Percentiles rank a stretch among this genome's conserved stretches.
These are phyloP conservation scores for Strix uralensis DNA, from an alignment of 2,113 vertebrate species.

Conservation along the genomic window DNA sequence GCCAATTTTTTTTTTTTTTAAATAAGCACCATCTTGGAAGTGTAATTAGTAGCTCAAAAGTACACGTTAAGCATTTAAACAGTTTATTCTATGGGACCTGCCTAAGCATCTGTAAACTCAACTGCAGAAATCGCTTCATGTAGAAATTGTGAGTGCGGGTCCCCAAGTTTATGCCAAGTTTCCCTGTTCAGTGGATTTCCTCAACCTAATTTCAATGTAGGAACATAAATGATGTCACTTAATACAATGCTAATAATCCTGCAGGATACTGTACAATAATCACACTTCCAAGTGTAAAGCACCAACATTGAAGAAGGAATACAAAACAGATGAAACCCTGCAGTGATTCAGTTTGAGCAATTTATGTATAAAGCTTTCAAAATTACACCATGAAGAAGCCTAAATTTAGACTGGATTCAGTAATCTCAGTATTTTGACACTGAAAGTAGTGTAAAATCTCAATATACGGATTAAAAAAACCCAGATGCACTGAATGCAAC, in stretches of 20 bases:
- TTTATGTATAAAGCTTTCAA: background rate
- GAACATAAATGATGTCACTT: slow-evolving; percentile 10
- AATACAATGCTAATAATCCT: slow-evolving; percentile 18
- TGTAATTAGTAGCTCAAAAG: slow-evolving; percentile 40
- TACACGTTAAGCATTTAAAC: slow-evolving; percentile 22
- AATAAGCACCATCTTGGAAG: slow-evolving; percentile 32
- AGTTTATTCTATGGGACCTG: slow-evolving; percentile 22
- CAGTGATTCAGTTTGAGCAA: slow-evolving; percentile 4
- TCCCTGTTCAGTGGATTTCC: background rate
- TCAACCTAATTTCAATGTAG: background rate
- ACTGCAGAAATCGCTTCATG: background rate
- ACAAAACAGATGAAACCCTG: slow-evolving; percentile 19
- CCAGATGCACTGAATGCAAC: background rate
- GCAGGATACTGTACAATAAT: background rate
- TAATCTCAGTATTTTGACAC: background rate
- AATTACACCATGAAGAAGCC: background rate
- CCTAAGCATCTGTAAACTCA: slow-evolving; percentile 19
- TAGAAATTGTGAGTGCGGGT: background rate
- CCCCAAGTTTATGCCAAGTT: background rate
- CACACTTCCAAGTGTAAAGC: slow-evolving; percentile 22
- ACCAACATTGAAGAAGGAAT: background rate
- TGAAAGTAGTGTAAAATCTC: background rate
- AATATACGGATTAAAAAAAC: background rate
- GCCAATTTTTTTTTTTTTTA: background rate
- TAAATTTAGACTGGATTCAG: slow-evolving; percentile 31